phyloP scores from a whole-genome alignment of 2,113 vertebrate species.

The Psephotus haematonotus region DNA sequence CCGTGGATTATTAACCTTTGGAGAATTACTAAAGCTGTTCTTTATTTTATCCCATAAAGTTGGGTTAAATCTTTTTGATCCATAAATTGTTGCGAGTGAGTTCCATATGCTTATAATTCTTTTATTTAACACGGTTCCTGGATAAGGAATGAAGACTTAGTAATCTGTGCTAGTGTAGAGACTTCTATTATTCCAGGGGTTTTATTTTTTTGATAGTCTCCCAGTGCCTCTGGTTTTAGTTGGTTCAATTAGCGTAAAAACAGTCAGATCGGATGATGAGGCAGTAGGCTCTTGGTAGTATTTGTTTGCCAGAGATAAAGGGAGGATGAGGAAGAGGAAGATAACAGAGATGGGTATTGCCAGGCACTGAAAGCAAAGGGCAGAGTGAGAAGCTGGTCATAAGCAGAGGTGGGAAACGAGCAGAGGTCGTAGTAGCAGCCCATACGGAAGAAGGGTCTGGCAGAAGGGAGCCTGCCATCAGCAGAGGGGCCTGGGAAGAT shows the following conservation, averaged over 20 bases:
- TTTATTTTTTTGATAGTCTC: neutral
- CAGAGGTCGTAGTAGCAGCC: neutral
- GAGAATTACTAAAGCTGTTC: constrained; percentile 39
- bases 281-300: neutral
- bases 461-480: neutral
- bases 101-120: neutral
- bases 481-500: neutral
- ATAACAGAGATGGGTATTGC: neutral
- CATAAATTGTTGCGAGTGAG: neutral
- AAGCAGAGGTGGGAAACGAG: neutral
- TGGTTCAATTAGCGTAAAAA: neutral
- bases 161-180: neutral
- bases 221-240: neutral
- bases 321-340: neutral
- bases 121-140: neutral
- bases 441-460: neutral
- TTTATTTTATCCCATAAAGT: constrained; percentile 34
- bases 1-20: constrained; percentile 53
- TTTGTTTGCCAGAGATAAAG: neutral
- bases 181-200: neutral
- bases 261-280: neutral
- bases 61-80: constrained; percentile 47
- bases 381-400: accelerated
- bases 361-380: neutral
- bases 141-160: neutral